phyloP scores from a whole-genome alignment of 2,888 invertebrate genomes.

The Diaprepes abbreviatus region DNA sequence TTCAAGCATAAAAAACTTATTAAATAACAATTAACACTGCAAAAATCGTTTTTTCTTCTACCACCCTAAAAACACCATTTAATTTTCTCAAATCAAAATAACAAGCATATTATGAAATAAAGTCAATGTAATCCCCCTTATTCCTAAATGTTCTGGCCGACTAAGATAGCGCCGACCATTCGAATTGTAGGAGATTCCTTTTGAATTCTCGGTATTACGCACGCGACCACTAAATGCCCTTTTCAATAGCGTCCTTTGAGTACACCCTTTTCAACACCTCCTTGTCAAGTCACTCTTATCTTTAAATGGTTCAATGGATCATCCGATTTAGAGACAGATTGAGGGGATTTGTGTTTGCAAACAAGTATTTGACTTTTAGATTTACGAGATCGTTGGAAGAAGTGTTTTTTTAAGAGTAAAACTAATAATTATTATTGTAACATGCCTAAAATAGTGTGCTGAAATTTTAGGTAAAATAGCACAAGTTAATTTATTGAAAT shows the following conservation, averaged over 20 bases:
- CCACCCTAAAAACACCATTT: too few species aligned
- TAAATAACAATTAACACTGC: too few species aligned
- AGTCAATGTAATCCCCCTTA: slow-evolving; percentile 11
- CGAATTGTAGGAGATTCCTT: slow-evolving; percentile 17
- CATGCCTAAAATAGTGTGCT: too few species aligned
- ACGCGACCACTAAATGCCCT: slow-evolving; percentile 34
- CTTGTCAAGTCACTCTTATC: slow-evolving; percentile 23
- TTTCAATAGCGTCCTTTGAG: neutral
- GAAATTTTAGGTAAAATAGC: too few species aligned
- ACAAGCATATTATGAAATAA: neutral
- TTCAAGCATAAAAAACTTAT: too few species aligned
- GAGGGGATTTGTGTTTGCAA: slow-evolving; percentile 17
- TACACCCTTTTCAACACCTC: slow-evolving; percentile 27
- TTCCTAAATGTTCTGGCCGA: slow-evolving; percentile 26
- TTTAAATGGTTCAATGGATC: slow-evolving; percentile 17
- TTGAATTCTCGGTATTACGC: slow-evolving; percentile 27
- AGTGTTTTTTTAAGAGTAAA: too few species aligned
- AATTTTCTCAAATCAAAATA: neutral
- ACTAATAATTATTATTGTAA: too few species aligned
- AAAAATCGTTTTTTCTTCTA: too few species aligned
- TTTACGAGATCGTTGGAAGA: too few species aligned
- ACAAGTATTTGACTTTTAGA: slow-evolving; percentile 30
- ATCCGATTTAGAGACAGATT: slow-evolving; percentile 31
- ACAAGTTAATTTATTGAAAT: too few species aligned
- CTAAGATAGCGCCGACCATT: slow-evolving; percentile 20